phyloP scores from a whole-genome alignment of 2,113 vertebrate species.

The Panurus biarmicus region DNA sequence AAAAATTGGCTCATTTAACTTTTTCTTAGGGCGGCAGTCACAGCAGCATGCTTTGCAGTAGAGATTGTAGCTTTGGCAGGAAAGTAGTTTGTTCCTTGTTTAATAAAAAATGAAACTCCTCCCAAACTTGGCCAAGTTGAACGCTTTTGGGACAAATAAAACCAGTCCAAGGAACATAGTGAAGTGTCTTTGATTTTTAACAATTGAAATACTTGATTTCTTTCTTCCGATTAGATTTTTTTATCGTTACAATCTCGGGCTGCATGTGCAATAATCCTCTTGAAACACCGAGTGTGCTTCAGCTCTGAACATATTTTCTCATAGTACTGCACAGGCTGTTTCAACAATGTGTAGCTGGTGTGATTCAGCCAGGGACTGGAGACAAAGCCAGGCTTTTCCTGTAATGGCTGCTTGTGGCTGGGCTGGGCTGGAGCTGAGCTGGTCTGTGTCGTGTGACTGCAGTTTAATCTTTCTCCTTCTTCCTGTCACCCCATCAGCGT shows the following conservation, averaged over 20 bases:
- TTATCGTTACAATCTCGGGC: background rate
- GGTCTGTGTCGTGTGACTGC: background rate
- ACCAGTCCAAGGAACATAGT: background rate
- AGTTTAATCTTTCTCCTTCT: background rate
- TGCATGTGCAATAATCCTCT: background rate
- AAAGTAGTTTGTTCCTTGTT: slow-evolving; percentile 7
- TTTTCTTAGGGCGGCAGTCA: background rate
- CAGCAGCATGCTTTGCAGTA: background rate
- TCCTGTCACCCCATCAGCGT: background rate
- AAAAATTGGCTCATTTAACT: background rate
- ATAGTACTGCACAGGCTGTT: background rate
- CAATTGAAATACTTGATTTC: background rate
- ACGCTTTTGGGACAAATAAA: slow-evolving; percentile 22
- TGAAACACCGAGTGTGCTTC: background rate
- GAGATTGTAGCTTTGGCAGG: background rate
- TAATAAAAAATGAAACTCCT: background rate
- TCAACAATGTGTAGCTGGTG: background rate
- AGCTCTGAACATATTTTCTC: background rate
- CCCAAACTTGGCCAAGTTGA: background rate
- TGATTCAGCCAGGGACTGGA: slow-evolving; percentile 34
- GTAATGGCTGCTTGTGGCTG: slow-evolving; percentile 41
- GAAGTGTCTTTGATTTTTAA: background rate
- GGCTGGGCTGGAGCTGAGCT: slow-evolving; percentile 16
- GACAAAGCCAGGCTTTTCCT: slow-evolving; percentile 53
- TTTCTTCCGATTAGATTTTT: background rate